Evolutionary conservation across 2,888 invertebrate genomes (phyloP), one percentile per base, ranked within the genome.

Genomic region (Labia minor): DNA sequence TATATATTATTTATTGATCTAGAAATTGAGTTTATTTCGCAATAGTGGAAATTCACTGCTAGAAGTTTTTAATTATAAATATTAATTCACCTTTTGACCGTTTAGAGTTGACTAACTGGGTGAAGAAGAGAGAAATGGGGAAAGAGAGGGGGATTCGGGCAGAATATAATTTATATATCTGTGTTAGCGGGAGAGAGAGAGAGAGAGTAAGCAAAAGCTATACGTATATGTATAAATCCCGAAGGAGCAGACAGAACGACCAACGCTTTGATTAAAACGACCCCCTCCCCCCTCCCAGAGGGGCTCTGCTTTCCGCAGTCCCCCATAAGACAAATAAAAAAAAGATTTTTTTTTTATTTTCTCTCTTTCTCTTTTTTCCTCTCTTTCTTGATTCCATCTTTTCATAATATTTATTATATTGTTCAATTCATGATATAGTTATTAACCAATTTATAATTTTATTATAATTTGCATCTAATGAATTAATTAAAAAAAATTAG

Each of bases 151-250:
- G 14, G 49, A 49, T 11, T 3, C n/a, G 16, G n/a, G 8, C 16
- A 49, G 49, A 49, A 49, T 49, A 49, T 49, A 49, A 49, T 49
- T 49, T 49, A 49, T 49, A 49, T 49, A 49, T 49, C 49, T 49
- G 49, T 49, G 49, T 49, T 49, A 49, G 49, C 49, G n/a, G 14
- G 33, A 33, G 33, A 33, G 33, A 33, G 33, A 33, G 33, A n/a
- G 26, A 26, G 26, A 26, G 26, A 26, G 26, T 6, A 49, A 49
- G 49, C 49, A 49, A 49, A 49, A 49, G 49, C 49, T 49, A 49
- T 49, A 49, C 49, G 49, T 49, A 49, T 4, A 49, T 49, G 49
- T 49, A 49, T 49, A 49, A 49, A 49, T 49, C 49, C 49, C 49
- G 49, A 16, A 49, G 49, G 49, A 49, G 49, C 16, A 49, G 49